Conservation (phyloP, 2,113 vertebrate species). For the Bubo scandiacus region DNA sequence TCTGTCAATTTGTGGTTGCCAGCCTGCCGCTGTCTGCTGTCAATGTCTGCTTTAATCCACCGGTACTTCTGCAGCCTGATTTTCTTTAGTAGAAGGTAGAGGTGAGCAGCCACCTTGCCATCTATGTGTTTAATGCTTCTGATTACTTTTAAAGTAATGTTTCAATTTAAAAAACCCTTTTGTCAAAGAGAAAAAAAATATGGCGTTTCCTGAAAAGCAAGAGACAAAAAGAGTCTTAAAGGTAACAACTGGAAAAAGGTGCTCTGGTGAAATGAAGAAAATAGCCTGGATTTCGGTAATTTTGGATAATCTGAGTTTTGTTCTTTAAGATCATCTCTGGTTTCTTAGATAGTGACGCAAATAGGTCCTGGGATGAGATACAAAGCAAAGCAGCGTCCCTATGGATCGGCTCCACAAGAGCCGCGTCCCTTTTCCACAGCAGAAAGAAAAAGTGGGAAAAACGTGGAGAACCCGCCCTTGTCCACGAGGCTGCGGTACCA, state of each 20-base stretch:
- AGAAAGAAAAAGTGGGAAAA: background rate
- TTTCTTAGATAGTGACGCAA: background rate
- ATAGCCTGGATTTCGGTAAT: too few species aligned
- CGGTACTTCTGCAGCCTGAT: background rate
- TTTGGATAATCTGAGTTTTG: background rate
- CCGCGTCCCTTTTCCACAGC: accelerated
- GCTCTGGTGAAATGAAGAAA: background rate
- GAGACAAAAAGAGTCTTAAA: background rate
- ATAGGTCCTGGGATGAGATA: background rate
- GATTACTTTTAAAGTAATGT: background rate
- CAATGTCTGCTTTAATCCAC: background rate
- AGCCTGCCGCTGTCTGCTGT: background rate
- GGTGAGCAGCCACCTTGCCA: background rate
- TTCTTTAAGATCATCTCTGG: background rate
- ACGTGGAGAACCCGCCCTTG: background rate
- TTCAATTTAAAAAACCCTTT: accelerated
- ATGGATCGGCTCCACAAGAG: background rate
- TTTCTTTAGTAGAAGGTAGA: background rate
- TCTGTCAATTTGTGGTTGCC: background rate
- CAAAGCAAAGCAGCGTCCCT: background rate
- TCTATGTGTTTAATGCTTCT: too few species aligned
- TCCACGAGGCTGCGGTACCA: background rate
- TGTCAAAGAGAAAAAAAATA: background rate
- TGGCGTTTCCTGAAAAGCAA: background rate
- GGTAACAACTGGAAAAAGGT: background rate